Evolutionary conservation across 2,797 vertebrate genomes (phyloP).

Genomic region (Ibycter americanus): DNA sequence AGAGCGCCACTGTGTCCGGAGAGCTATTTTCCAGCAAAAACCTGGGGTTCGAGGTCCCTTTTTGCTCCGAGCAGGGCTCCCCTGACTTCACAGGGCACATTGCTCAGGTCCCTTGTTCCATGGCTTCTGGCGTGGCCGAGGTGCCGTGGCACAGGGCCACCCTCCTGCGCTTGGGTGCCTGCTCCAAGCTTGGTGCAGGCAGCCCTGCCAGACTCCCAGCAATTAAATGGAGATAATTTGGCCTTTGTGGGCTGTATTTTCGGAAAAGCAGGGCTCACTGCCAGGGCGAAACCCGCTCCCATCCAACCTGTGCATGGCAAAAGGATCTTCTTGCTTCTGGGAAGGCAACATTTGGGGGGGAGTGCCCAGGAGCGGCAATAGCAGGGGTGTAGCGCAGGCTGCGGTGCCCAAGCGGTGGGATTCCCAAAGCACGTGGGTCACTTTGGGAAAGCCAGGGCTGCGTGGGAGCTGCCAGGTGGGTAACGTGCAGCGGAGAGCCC

Average conservation of each 20-base stretch:
- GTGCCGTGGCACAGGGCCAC: rapidly evolving
- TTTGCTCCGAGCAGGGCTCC: background rate
- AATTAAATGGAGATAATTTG: background rate
- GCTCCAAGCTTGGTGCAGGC: no score
- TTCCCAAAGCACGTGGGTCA: no score
- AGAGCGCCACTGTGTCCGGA: rapidly evolving
- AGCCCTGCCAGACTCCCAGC: background rate
- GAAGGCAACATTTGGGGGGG: no score
- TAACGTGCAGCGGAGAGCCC: no score
- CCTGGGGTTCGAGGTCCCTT: background rate
- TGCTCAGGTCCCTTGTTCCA: no score
- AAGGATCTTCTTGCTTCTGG: background rate
- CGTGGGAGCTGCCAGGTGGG: background rate
- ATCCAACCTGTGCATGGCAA: rapidly evolving
- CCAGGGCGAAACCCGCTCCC: background rate
- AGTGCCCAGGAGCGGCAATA: rapidly evolving
- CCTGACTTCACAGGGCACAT: rapidly evolving
- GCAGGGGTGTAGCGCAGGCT: background rate
- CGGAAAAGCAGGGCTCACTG: background rate
- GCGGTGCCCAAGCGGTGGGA: background rate
- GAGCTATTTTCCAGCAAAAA: background rate
- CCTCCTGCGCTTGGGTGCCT: background rate
- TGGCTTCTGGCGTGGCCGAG: rapidly evolving
- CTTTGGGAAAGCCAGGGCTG: background rate
- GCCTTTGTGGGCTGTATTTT: background rate